phyloP scores from a whole-genome alignment of 2,113 vertebrate genomes.

The Cebidichthys violaceus region DNA sequence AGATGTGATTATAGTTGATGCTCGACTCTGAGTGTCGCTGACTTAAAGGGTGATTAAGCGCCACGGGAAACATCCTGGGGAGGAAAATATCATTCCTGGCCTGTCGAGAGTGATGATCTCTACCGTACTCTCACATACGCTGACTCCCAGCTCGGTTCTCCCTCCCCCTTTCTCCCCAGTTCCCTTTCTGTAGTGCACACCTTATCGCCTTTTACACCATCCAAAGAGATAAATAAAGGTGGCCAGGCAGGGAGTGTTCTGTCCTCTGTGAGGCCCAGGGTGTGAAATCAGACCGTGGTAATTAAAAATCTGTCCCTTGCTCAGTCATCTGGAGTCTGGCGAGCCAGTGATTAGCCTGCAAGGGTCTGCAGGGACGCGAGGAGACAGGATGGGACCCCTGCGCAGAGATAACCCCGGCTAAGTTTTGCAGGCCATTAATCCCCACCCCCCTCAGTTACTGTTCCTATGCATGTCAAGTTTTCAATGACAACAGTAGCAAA shows the following conservation, averaged over 20 bases:
- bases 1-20: conserved; percentile 65
- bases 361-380: conserved; percentile 47
- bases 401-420: conserved; percentile 8
- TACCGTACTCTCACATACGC: conserved; percentile 36
- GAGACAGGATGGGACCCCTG: conserved; percentile 36
- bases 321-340: conserved; percentile 70
- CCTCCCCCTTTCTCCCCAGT: not conserved
- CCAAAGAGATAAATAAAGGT: conserved; percentile 42
- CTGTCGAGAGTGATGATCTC: conserved; percentile 63
- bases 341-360: conserved; percentile 66
- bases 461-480: not conserved
- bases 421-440: not conserved
- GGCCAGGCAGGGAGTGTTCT: conserved; percentile 52
- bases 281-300: conserved; percentile 75
- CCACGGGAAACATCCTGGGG: conserved; percentile 65
- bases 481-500: not conserved
- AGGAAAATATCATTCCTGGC: conserved; percentile 69
- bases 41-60: conserved; percentile 67
- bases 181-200: conserved; percentile 36
- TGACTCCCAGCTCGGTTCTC: conserved; percentile 7
- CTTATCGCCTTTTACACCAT: conserved; percentile 39
- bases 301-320: conserved; percentile 76
- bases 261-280: conserved; percentile 64
- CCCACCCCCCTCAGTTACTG: not conserved
- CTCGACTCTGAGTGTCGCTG: conserved; percentile 51